phyloP scores from a whole-genome alignment of 2,888 invertebrate genomes.

The Altica lythri region DNA sequence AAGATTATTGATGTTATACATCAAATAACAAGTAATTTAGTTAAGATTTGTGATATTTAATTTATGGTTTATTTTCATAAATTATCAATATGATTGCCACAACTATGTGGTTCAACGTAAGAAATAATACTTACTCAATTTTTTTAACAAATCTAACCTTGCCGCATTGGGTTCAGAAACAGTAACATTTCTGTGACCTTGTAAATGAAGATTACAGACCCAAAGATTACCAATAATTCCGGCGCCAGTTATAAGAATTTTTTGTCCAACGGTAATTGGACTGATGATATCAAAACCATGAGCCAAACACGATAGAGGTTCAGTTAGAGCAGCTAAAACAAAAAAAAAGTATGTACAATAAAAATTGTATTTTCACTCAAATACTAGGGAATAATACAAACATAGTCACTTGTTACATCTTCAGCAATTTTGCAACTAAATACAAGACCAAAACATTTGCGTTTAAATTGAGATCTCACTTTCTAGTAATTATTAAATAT shows the following conservation, averaged over 20 bases:
- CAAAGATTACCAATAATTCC: constrained; percentile 77
- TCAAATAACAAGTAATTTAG: too few species aligned
- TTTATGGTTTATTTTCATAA: background rate
- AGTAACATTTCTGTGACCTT: constrained; percentile 71
- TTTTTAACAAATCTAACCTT: constrained; percentile 60
- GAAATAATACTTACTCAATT: constrained; percentile 57
- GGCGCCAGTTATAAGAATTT: constrained; percentile 69
- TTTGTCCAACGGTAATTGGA: constrained; percentile 65
- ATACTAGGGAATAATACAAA: too few species aligned
- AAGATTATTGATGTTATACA: too few species aligned
- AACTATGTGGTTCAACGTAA: too few species aligned
- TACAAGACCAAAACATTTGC: too few species aligned
- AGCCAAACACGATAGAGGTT: constrained; percentile 72
- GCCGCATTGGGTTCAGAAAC: constrained; percentile 68
- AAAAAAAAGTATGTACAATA: too few species aligned
- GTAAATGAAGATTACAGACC: constrained; percentile 68
- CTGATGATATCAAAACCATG: constrained; percentile 70
- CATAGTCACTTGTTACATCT: too few species aligned
- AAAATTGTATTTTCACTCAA: too few species aligned
- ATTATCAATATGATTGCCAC: background rate
- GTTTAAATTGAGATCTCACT: too few species aligned
- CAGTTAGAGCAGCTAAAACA: constrained; percentile 65
- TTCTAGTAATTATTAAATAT: too few species aligned
- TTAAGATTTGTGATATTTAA: background rate
- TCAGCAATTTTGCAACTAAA: too few species aligned